Conservation (phyloP, 92 coral and sea anemone genomes). For the Epizoanthus fatuus region DNA sequence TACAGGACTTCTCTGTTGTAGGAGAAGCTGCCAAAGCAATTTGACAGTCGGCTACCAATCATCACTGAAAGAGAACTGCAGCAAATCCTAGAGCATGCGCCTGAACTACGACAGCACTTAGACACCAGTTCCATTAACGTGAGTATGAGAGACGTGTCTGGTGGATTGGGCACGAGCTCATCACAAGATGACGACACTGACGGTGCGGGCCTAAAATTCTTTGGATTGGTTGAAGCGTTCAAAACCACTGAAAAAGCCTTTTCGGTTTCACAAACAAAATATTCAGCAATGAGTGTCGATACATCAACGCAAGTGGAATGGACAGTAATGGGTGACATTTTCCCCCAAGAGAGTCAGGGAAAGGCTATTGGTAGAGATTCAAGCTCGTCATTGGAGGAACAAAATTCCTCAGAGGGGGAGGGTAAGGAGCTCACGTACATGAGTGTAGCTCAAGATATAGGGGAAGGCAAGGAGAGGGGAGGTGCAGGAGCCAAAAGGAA, state of each 20-base stretch:
- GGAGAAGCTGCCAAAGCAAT: constrained; percentile 79
- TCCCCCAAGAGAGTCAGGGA: neutral
- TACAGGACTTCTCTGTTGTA: constrained; percentile 7
- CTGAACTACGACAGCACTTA: constrained; percentile 72
- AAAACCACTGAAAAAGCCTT: constrained; percentile 44
- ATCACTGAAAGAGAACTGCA: constrained; percentile 83
- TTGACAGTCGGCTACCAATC: constrained; percentile 85
- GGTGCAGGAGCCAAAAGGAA: constrained; percentile 51
- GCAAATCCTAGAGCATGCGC: constrained; percentile 74
- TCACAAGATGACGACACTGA: constrained; percentile 47
- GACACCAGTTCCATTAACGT: constrained; percentile 68
- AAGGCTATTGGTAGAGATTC: neutral
- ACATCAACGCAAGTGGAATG: constrained; percentile 77
- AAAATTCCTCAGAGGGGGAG: constrained; percentile 35
- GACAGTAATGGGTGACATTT: constrained; percentile 29
- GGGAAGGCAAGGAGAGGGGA: constrained; percentile 41
- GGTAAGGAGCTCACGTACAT: constrained; percentile 38
- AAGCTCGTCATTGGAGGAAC: neutral
- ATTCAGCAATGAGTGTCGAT: constrained; percentile 78
- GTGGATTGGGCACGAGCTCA: constrained; percentile 43
- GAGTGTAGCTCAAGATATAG: constrained; percentile 47
- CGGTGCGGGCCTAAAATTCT: neutral
- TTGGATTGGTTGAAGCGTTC: constrained; percentile 31
- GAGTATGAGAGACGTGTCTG: constrained; percentile 78
- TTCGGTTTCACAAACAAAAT: constrained; percentile 29